phyloP scores from a whole-genome alignment of 2,113 vertebrate species.

The Hirundichthys speculiger region DNA sequence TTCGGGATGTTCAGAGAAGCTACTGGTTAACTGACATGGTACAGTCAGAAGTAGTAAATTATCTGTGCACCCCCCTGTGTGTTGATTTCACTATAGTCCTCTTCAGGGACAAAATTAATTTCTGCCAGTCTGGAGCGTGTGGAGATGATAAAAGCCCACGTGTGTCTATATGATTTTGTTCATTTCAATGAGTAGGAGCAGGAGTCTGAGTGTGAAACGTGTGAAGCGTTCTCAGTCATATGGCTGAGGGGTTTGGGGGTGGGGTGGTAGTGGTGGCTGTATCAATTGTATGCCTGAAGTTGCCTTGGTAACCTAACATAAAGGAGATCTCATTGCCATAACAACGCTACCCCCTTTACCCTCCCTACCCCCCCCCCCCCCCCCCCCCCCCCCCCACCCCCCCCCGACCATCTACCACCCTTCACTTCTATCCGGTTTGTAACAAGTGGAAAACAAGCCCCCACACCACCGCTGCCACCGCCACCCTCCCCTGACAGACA shows the following conservation, averaged over 20 bases:
- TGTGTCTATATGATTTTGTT: constrained; percentile 17
- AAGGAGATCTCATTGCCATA: constrained; percentile 79
- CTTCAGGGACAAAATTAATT: constrained; percentile 3
- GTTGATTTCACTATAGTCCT: neutral
- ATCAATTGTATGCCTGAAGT: constrained; percentile 75
- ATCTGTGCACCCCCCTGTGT: neutral
- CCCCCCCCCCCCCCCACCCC: constrained; percentile 7
- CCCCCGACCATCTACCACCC: constrained; percentile 14
- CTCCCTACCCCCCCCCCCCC: constrained; percentile 1
- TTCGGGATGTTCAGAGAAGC: no score
- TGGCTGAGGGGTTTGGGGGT: constrained; percentile 49
- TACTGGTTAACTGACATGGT: no score
- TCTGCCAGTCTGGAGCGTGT: constrained; percentile 14
- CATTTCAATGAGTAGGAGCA: constrained; percentile 47
- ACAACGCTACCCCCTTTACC: constrained; percentile 65
- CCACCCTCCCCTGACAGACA: neutral
- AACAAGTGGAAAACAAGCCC: constrained; percentile 45
- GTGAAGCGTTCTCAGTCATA: constrained; percentile 69
- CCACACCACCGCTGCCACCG: neutral
- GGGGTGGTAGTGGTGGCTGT: constrained; percentile 48
- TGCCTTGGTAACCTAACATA: constrained; percentile 80
- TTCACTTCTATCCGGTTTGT: constrained; percentile 30
- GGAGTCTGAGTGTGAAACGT: constrained; percentile 44
- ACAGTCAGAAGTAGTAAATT: no score
- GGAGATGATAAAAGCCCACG: constrained; percentile 17